A percentile compares a stretch with the other conserved stretches of the same genome.
Conservation (phyloP, 2,888 invertebrate species). For the Lasioglossum zephyrum region DNA sequence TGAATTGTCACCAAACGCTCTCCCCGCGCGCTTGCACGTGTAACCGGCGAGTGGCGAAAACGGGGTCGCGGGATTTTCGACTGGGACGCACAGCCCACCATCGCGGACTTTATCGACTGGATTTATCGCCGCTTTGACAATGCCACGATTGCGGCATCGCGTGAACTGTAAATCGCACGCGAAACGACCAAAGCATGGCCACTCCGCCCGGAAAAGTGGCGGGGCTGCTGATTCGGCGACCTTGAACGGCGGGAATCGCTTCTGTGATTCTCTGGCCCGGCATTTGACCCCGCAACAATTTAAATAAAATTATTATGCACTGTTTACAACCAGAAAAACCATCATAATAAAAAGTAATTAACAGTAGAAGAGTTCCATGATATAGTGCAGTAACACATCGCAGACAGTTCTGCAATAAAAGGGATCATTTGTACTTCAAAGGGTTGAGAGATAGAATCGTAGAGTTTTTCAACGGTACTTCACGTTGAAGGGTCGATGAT, state of each 20-base stretch:
- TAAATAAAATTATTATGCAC: not conserved
- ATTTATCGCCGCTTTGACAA: slow-evolving; percentile 23
- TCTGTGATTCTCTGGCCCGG: not conserved
- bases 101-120: slow-evolving; percentile 16
- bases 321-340: not conserved
- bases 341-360: too few species aligned
- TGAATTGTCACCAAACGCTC: slow-evolving; percentile 16
- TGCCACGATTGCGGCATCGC: slow-evolving; percentile 10
- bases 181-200: not conserved
- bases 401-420: not conserved
- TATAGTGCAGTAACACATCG: not conserved
- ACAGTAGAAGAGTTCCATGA: too few species aligned
- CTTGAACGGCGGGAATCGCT: not conserved
- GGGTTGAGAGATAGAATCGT: not conserved
- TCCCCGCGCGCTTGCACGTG: not conserved
- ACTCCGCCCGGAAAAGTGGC: not conserved
- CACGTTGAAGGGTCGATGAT: not conserved
- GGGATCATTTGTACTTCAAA: not conserved
- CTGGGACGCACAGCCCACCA: not conserved
- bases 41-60: not conserved
- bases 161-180: slow-evolving; percentile 13
- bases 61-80: slow-evolving; percentile 17
- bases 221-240: not conserved
- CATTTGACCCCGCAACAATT: not conserved
- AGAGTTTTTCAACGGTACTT: not conserved